Conservation (phyloP, 2,888 invertebrate genomes). For the Sepioteuthis lessoniana region DNA sequence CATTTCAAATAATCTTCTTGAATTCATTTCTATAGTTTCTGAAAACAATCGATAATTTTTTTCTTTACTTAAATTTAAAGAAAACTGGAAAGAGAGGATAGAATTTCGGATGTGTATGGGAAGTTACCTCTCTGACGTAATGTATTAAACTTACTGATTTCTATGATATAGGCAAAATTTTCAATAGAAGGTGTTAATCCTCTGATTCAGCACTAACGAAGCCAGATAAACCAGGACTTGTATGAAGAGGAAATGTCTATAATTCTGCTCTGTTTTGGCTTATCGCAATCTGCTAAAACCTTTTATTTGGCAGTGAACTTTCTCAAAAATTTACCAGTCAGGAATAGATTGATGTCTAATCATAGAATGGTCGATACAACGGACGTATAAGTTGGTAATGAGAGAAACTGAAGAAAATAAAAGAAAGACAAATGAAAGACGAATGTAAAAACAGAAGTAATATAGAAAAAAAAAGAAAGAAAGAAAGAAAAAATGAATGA, state of each 20-base stretch:
- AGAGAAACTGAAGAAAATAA: neutral
- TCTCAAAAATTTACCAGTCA: neutral
- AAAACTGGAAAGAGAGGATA: neutral
- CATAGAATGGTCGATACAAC: slow-evolving; percentile 13
- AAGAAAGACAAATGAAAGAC: neutral
- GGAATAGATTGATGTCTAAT: neutral
- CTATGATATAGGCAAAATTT: neutral
- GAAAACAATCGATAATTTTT: neutral
- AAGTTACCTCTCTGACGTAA: neutral
- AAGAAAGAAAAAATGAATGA: neutral
- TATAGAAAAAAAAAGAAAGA: neutral
- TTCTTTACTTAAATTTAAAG: neutral
- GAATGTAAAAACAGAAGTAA: neutral
- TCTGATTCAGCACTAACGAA: neutral
- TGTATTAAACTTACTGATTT: neutral
- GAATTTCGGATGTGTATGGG: neutral
- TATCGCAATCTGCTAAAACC: neutral
- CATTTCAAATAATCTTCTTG: neutral
- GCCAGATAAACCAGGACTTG: neutral
- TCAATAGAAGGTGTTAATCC: neutral
- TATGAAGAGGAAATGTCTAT: slow-evolving; percentile 33
- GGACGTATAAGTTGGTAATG: neutral
- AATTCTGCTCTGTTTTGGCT: slow-evolving; percentile 11
- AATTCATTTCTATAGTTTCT: neutral
- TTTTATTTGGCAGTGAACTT: neutral